phyloP scores from a whole-genome alignment of 2,113 vertebrate genomes.

The Taxidea taxus region DNA sequence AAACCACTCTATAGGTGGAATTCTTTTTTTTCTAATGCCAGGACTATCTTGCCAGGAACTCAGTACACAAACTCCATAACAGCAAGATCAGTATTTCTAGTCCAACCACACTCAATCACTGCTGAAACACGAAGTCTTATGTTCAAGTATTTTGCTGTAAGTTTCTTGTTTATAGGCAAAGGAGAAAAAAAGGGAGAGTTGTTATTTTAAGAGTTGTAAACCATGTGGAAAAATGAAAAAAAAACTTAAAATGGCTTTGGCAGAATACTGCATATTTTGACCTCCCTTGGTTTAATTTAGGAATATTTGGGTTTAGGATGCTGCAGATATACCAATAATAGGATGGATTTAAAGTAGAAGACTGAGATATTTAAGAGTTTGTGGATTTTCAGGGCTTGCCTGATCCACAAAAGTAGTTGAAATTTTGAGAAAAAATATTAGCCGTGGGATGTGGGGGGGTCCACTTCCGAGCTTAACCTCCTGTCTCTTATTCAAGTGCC shows the following conservation, averaged over 20 bases:
- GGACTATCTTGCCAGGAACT: conserved; percentile 51
- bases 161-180: conserved; percentile 39
- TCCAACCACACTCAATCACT: conserved; percentile 1
- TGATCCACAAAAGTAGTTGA: neutral
- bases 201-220: conserved; percentile 51
- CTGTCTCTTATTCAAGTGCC: neutral
- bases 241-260: conserved; percentile 1
- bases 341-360: neutral
- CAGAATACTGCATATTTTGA: neutral
- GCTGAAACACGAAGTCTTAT: conserved; percentile 49
- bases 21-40: conserved; percentile 70
- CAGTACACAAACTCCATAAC: conserved; percentile 48
- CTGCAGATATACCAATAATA: neutral
- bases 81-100: conserved; percentile 44
- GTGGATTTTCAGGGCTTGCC: neutral
- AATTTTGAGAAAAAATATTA: neutral
- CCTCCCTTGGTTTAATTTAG: neutral
- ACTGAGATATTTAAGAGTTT: neutral
- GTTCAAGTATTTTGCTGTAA: conserved; percentile 54
- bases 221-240: neutral
- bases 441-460: accelerated
- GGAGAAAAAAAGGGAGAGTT: neutral
- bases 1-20: conserved; percentile 70
- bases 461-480: neutral
- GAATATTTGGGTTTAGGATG: neutral